phyloP scores from a whole-genome alignment of 1,140 invertebrate species.

The Macrobrachium nipponense region DNA sequence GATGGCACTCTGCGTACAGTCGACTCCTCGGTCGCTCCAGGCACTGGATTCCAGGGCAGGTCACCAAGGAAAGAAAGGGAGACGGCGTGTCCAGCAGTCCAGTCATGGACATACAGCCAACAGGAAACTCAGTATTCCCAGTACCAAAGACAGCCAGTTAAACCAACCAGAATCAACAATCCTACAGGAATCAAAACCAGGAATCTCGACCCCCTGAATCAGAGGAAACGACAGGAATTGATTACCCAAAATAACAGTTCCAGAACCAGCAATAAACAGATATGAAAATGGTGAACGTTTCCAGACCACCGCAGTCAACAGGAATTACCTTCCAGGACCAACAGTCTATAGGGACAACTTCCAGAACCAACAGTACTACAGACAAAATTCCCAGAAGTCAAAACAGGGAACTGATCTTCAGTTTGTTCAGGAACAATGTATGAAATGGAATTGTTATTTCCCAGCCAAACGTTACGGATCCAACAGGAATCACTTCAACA shows the following conservation, averaged over 20 bases:
- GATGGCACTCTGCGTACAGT: neutral
- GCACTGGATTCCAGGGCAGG: conserved; percentile 30
- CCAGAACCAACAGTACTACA: conserved; percentile 3
- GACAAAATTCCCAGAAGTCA: neutral
- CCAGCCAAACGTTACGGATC: neutral
- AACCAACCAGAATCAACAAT: neutral
- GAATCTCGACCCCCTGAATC: neutral
- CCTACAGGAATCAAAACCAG: neutral
- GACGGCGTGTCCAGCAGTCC: neutral
- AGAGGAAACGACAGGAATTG: neutral
- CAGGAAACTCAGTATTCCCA: too few relatives aligned
- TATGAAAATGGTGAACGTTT: neutral
- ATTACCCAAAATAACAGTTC: conserved; percentile 6
- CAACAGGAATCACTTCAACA: too few relatives aligned
- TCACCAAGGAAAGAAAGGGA: neutral
- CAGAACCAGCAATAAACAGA: neutral
- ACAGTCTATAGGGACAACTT: too few relatives aligned
- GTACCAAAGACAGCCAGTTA: neutral
- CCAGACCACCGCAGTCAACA: neutral
- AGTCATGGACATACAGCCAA: neutral
- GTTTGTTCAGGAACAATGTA: neutral
- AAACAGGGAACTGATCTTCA: neutral
- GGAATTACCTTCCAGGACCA: too few relatives aligned
- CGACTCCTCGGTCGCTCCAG: conserved; percentile 24
- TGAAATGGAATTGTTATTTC: too few relatives aligned